These are phyloP conservation scores for Coenonympha arcania DNA, from an alignment of 2,888 invertebrate genomes.

Conservation along the genomic window DNA sequence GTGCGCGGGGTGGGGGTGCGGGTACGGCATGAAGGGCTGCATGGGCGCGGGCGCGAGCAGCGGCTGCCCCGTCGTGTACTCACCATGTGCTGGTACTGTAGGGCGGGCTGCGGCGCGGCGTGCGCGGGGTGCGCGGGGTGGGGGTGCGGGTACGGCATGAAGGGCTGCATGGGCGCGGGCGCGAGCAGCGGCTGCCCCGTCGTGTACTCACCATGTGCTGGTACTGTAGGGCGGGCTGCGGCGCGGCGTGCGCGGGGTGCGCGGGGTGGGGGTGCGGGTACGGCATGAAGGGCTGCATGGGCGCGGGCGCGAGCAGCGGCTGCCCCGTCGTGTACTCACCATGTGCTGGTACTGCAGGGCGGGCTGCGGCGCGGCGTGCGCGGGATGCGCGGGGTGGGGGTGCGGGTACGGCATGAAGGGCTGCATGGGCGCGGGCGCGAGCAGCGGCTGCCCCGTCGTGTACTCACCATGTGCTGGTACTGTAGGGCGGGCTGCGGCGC, in stretches of 20 bases:
- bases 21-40: constrained; percentile 78
- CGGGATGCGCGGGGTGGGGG: constrained; percentile 56
- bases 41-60: constrained; percentile 86
- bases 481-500: constrained; percentile 67
- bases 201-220: constrained; percentile 68
- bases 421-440: constrained; percentile 86
- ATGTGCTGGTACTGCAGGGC: constrained; percentile 69
- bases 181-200: constrained; percentile 90
- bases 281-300: constrained; percentile 80
- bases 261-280: constrained; percentile 75
- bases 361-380: constrained; percentile 50
- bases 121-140: constrained; percentile 47
- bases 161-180: constrained; percentile 83
- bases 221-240: constrained; percentile 68
- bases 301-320: constrained; percentile 86
- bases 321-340: constrained; percentile 82
- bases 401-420: constrained; percentile 79
- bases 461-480: constrained; percentile 65
- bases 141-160: constrained; percentile 78
- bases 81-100: constrained; percentile 69
- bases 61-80: constrained; percentile 86
- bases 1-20: constrained; percentile 67
- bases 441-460: constrained; percentile 88
- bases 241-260: constrained; percentile 38
- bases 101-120: constrained; percentile 57